Base-by-base conservation (phyloP, 2,113 vertebrate genomes). In the Urocolius indicus region DNA sequence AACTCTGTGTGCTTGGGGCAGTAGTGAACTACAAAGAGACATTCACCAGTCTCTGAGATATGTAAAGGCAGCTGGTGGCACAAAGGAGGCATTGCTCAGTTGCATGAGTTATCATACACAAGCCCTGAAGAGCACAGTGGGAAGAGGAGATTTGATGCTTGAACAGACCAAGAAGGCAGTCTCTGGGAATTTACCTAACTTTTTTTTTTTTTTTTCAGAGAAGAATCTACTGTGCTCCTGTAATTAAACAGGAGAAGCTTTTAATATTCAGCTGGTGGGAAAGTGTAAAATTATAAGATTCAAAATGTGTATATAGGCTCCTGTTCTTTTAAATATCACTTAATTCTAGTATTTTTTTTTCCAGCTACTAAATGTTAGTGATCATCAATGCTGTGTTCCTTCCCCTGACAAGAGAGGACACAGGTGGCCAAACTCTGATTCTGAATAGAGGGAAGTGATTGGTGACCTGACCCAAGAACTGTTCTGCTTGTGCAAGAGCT, bases 21-120 rank as follows among this genome's bases (percentile, higher is more conserved):
- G 49, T 8, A 26, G 19, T 45, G 32, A 78, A 12, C 22, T 23
- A 8, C 59, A 69, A 48, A 66, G 9, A 48, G 20, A 43, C 7
- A 17, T 16, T 71, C 9, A 14, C 26, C 20, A 20, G 43, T 23
- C 6, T 41, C 34, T 7, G 7, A 83, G 45, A 75, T 13, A 21
- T 43, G 61, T 6, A 84, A 87, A 78, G 51, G 46, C 46, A 85
- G n/a, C 34, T 0, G 0, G 5, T 0, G 2, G 16, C 59, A 58
- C 24, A 52, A 32, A 62, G 49, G 21, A 80, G 16, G 21, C 8
- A 16, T 36, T 21, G 16, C 38, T 62, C 0, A 0, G 10, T 58
- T 41, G 18, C 23, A 45, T 8, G 8, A n/a, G 9, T 29, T 62
- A 32, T 49, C 45, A n/a, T 20, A 26, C 0, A 0, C 0, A 8